Evolutionary conservation across 2,113 vertebrate genomes (phyloP).

Genomic region (Mesoclemmys tuberculata): DNA sequence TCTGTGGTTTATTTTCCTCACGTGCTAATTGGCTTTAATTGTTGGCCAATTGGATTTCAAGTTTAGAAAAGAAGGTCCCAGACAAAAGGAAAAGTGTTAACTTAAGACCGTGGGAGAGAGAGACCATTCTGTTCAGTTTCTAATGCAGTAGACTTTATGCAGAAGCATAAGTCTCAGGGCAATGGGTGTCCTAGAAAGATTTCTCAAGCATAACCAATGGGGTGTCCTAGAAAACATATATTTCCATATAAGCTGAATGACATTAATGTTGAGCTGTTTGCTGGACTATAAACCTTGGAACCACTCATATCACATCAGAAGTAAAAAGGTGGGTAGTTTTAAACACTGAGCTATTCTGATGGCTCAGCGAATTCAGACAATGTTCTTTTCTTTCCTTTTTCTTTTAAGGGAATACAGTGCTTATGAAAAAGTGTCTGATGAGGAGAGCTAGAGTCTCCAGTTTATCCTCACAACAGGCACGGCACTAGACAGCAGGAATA

Average conservation of each 20-base stretch:
- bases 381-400: not conserved
- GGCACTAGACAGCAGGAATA: not conserved
- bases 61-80: conserved; percentile 78
- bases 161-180: conserved; percentile 62
- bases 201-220: conserved; percentile 51
- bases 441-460: not conserved
- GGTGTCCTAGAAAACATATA: conserved; percentile 42
- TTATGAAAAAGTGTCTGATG: not conserved
- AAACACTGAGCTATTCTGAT: not conserved
- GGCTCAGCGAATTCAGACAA: not conserved
- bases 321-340: not conserved
- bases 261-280: conserved; percentile 2
- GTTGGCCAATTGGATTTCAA: conserved; percentile 96
- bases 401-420: not conserved
- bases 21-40: conserved; percentile 99
- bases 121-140: conserved; percentile 53
- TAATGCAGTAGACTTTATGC: conserved; percentile 73
- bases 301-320: not conserved
- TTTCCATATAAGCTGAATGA: conserved; percentile 19
- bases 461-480: not conserved
- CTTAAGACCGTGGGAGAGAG: conserved; percentile 80
- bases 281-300: conserved; percentile 10
- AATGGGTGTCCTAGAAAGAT: conserved; percentile 48
- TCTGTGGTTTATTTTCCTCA: conserved; percentile 82
- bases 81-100: conserved; percentile 78